Evolutionary conservation across 2,888 invertebrate genomes (phyloP).

Genomic region (Cephus runcator): DNA sequence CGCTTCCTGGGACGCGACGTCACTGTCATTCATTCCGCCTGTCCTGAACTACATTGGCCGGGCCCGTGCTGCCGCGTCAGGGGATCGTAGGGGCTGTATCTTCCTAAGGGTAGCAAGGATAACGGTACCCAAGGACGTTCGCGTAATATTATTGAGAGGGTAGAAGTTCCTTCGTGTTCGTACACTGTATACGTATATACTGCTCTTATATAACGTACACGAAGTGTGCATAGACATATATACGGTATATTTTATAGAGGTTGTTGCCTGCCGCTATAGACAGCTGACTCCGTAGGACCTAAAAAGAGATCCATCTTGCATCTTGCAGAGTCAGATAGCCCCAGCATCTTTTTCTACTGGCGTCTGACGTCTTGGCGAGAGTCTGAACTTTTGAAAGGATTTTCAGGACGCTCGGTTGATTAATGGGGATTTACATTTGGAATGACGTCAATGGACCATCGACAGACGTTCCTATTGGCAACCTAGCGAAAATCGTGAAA

Average conservation of each 20-base stretch:
- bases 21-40: not conserved
- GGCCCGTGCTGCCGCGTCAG: not conserved
- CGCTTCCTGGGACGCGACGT: not conserved
- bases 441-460: slow-evolving; percentile 17
- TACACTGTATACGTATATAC: not conserved
- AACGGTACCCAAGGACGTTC: not conserved
- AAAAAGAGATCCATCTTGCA: not conserved
- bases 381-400: not conserved
- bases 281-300: not conserved
- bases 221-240: not conserved
- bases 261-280: not conserved
- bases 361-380: not conserved
- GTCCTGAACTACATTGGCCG: not conserved
- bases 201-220: too few relatives aligned
- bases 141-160: not conserved
- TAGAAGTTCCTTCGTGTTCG: not conserved
- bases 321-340: not conserved
- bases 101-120: not conserved
- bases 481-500: not conserved
- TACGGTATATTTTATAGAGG: not conserved
- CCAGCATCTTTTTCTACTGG: not conserved
- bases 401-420: slow-evolving; percentile 1
- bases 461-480: slow-evolving; percentile 1
- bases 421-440: slow-evolving; percentile 20
- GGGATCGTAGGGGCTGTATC: not conserved